Evolutionary conservation across 2,888 invertebrate species (phyloP).

Genomic region (Sthenelais limicola): DNA sequence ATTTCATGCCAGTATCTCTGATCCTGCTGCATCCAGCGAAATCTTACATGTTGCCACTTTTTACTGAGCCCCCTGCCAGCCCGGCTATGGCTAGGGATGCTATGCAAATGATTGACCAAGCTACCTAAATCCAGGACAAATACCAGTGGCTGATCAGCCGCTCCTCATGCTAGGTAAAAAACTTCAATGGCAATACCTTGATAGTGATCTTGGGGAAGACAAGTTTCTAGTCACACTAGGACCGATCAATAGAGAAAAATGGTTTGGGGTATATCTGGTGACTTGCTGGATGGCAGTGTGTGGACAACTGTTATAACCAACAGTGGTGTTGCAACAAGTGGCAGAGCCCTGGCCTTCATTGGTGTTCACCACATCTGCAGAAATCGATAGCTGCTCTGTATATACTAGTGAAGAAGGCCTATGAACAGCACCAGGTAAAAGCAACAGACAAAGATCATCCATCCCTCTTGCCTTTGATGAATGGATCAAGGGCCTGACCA

Average conservation of each 20-base stretch:
- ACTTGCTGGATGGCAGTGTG: slow-evolving; percentile 43
- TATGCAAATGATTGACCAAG: slow-evolving; percentile 20
- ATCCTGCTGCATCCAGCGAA: not conserved
- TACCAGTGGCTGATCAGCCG: too few species aligned
- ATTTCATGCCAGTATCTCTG: not conserved
- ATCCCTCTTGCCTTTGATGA: slow-evolving; percentile 31
- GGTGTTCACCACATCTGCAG: too few species aligned
- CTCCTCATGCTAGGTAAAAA: slow-evolving; percentile 25
- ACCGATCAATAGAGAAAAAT: slow-evolving; percentile 38
- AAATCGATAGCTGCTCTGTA: slow-evolving; percentile 28
- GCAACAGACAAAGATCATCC: not conserved
- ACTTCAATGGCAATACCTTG: slow-evolving; percentile 28
- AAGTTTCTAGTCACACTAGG: slow-evolving; percentile 38
- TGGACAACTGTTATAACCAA: slow-evolving; percentile 41
- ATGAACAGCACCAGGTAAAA: slow-evolving; percentile 6
- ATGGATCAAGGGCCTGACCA: slow-evolving; percentile 22
- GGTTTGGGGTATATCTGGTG: slow-evolving; percentile 28
- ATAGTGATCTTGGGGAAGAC: slow-evolving; percentile 39
- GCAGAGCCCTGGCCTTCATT: slow-evolving; percentile 18
- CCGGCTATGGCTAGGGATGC: slow-evolving; percentile 21
- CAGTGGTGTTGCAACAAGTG: slow-evolving; percentile 11
- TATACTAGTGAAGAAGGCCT: slow-evolving; percentile 6
- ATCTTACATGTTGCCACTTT: slow-evolving; percentile 9
- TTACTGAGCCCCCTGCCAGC: not conserved
- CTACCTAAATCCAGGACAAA: slow-evolving; percentile 38